A percentile compares a stretch with the other conserved stretches of the same genome.
Conservation (phyloP, 2,797 vertebrate species). For the Acrossocheilus wenchowensis region DNA sequence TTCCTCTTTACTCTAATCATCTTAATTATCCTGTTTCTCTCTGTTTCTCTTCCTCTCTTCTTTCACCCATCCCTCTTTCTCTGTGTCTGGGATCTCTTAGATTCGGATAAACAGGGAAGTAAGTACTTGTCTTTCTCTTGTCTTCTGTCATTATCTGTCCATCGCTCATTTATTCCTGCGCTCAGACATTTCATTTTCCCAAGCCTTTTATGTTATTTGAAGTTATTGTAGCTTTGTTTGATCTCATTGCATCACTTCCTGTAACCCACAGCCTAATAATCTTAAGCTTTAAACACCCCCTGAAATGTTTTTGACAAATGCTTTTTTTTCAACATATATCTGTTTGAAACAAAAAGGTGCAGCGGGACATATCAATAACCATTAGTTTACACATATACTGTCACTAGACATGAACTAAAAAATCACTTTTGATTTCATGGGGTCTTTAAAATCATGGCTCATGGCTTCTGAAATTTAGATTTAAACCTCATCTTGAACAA, state of each 20-base stretch:
- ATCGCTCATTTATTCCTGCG: slow-evolving; percentile 14
- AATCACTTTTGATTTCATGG: not conserved
- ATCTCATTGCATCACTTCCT: slow-evolving; percentile 9
- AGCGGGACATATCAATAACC: not conserved
- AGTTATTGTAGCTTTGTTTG: slow-evolving; percentile 8
- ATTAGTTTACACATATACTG: not conserved
- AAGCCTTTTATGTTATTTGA: not conserved
- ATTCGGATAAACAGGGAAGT: slow-evolving; percentile 99
- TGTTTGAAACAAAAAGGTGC: not conserved
- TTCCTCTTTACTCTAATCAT: slow-evolving; percentile 41
- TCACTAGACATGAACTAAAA: not conserved
- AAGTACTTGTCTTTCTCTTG: slow-evolving; percentile 82
- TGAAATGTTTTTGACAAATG: not conserved
- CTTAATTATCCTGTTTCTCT: slow-evolving; percentile 53
- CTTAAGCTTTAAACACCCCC: not conserved
- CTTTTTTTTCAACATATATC: not conserved
- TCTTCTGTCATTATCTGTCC: slow-evolving; percentile 16
- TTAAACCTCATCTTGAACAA: not conserved
- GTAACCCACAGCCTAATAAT: not conserved
- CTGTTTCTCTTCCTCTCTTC: not conserved
- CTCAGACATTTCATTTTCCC: not conserved
- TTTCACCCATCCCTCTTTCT: slow-evolving; percentile 30
- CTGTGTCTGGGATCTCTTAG: slow-evolving; percentile 79
- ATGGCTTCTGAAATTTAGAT: not conserved
- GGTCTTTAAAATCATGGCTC: not conserved